Base-by-base conservation (phyloP, 2,113 vertebrate species). In the Antidorcas marsupialis region DNA sequence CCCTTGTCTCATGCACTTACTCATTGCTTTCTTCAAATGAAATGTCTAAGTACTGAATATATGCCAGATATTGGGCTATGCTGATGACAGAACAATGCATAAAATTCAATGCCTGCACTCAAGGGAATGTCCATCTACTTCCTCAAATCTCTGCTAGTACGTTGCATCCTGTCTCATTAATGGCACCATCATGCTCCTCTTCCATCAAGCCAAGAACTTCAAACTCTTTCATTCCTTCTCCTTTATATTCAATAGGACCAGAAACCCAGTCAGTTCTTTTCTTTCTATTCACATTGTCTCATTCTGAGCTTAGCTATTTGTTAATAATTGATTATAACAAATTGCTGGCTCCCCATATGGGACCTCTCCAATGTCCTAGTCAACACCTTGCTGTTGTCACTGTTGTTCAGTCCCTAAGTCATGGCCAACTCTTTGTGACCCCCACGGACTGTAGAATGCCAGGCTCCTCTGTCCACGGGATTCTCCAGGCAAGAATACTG, bases 381-480 rank as follows among this genome's bases (percentile, higher is more conserved):
- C 16, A 93, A 12, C 9, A 28, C 47, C 87, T 76, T 27, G 71
- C 25, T 27, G 36, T 27, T 7, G 23, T 23, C 67, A 71, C 67
- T 39, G n/a, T 14, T 43, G 36, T 76, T 76, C 36, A 27, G 36
- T 27, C 0, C 0, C 36, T 43, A 6, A 39, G 21, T 76, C 11
- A 3, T 2, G 6, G 39, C 36, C 1, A 0, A 76, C 23, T 27
- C 71, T 71, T 23, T 76, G 39, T 0, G 2, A 76, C 12, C 71
- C 30, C 23, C 39, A 7, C 2, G 6, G 39, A 76, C 39, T 43
- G 39, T 1, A 76, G 39, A 2, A 5, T 0, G 23, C 23, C 39
- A 76, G 23, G 12, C 71, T 76, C 23, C 71, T 43, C 71, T 43
- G 23, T 14, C 71, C 23, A 76, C 1, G 3, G 39, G 12, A 43